Conservation (phyloP, 2,888 invertebrate species). For the Aelia acuminata region DNA sequence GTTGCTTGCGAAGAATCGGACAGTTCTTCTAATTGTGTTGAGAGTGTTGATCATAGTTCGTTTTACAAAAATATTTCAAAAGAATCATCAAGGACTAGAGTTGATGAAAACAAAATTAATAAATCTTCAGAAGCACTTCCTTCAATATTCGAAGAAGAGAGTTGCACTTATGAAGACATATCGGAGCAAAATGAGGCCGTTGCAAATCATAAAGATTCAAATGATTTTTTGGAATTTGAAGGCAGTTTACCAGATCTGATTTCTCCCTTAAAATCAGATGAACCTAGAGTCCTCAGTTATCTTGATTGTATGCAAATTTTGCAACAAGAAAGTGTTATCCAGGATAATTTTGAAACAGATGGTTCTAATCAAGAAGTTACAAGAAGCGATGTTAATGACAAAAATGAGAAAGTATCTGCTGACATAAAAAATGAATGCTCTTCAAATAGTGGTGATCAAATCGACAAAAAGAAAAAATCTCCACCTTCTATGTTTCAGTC, state of each 20-base stretch:
- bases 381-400: neutral
- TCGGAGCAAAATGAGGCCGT: neutral
- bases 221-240: conserved; percentile 12
- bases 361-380: neutral
- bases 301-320: neutral
- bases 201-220: conserved; percentile 15
- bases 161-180: conserved; percentile 2
- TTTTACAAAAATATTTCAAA: neutral
- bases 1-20: neutral
- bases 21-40: neutral
- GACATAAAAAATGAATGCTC: conserved; percentile 44
- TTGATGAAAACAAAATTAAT: neutral
- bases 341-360: neutral
- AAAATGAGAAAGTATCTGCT: neutral
- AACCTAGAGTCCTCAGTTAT: neutral
- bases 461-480: conserved; percentile 26
- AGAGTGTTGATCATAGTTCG: neutral
- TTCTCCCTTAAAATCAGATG: conserved; percentile 45
- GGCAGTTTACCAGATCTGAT: conserved; percentile 14
- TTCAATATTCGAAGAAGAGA: conserved; percentile 3
- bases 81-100: neutral
- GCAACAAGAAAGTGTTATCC: neutral
- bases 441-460: conserved; percentile 36
- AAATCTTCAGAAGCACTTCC: neutral
- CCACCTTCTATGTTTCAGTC: neutral